Base-by-base conservation (phyloP, 2,113 vertebrate genomes). In the Mormoops blainvillei region DNA sequence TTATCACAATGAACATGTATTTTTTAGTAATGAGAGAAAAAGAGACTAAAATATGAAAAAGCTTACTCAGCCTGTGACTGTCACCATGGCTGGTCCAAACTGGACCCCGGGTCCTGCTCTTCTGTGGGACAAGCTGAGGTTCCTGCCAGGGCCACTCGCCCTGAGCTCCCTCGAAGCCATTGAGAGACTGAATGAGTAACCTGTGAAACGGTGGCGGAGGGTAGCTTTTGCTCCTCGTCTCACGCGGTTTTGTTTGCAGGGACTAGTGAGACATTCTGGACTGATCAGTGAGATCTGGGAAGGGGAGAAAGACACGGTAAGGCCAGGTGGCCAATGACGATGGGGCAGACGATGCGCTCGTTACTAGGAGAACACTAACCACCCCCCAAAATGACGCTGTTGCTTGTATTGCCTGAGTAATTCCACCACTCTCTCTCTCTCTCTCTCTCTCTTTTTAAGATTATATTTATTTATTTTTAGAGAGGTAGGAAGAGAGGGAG, bases 371-470 rank as follows among this genome's bases (percentile, higher is more conserved):
- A 54, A 52, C 73, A 41, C 56, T 54, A 38, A 56, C 68, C 36
- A 38, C 4, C 4, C 7, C 19, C 61, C 2, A 0, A 56, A n/a
- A 33, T 3, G 3, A 36, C 28, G 7, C 7, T 0, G 24, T 22
- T 22, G 22, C 65, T 52, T 68, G 6, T 54, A 0, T 50, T 4
- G 3, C 41, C 73, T 10, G 45, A 45, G 50, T 24, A 67, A 71
- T 77, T 33, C 15, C 11, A 8, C 61, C 24, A 0, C n/a, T 50
- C 38, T 80, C 63, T 76, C 56, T 58, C 22, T 58, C n/a, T n/a
- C n/a, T n/a, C n/a, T n/a, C n/a, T n/a, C n/a, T n/a, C 56, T 31
- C 56, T 63, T 63, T 63, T 63, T 14, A 63, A 63, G 28, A 63
- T 31, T 63, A 14, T 63, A 24, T 31, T 28, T 63, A 63, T 31